phyloP scores from a whole-genome alignment of 2,113 vertebrate genomes.

The Neoarius graeffei region DNA sequence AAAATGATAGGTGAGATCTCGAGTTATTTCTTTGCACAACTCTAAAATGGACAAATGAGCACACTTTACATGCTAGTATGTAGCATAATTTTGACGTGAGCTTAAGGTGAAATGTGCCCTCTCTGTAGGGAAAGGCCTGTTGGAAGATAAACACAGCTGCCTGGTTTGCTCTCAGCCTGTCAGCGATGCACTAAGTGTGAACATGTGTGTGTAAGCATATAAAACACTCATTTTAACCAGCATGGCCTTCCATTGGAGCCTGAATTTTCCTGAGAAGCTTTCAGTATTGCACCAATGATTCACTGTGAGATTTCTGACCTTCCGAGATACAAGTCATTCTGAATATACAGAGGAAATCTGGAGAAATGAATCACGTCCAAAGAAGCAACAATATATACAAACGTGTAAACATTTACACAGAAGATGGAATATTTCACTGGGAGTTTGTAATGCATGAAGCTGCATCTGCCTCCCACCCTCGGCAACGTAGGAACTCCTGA shows the following conservation, averaged over 20 bases:
- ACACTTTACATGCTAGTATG: not conserved
- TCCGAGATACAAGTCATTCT: not conserved
- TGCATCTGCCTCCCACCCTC: not conserved
- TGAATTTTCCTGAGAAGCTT: not conserved
- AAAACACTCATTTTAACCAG: conserved; percentile 2
- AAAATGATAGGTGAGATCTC: not conserved
- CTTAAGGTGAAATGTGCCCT: not conserved
- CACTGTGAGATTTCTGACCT: not conserved
- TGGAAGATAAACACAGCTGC: conserved; percentile 74
- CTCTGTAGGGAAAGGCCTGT: conserved; percentile 43
- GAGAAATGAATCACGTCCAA: not conserved
- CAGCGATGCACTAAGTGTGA: conserved; percentile 40
- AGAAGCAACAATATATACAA: conserved; percentile 23
- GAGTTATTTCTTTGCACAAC: not conserved
- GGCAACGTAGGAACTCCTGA: not conserved
- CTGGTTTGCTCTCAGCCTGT: conserved; percentile 31
- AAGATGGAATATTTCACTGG: conserved; percentile 11
- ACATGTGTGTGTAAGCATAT: not conserved
- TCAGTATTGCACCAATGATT: not conserved
- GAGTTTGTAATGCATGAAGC: not conserved
- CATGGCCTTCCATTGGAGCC: not conserved
- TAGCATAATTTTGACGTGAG: not conserved
- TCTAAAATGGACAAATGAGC: not conserved
- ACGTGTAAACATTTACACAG: conserved; percentile 33
- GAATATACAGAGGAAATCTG: not conserved